Evolutionary conservation across 2,797 vertebrate genomes (phyloP).

Genomic region (Danio kyathit): DNA sequence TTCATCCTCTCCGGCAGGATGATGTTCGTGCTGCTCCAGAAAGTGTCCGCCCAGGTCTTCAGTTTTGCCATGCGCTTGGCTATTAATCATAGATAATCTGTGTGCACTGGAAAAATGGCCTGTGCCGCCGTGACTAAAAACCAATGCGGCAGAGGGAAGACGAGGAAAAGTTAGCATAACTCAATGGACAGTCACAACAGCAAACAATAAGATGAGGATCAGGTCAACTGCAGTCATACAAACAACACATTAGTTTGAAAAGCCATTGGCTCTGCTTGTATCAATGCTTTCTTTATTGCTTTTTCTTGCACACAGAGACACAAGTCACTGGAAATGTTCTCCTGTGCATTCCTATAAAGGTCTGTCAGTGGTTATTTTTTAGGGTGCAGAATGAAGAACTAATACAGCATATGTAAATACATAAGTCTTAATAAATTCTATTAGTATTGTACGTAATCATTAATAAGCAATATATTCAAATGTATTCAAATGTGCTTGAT

Average conservation of each 20-base stretch:
- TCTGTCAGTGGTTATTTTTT: neutral
- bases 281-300: slow-evolving; percentile 8
- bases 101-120: neutral
- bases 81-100: slow-evolving; percentile 46
- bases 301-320: neutral
- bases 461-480: too few relatives aligned
- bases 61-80: slow-evolving; percentile 20
- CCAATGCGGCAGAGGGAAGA: slow-evolving; percentile 1
- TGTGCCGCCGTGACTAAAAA: neutral
- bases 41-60: slow-evolving; percentile 45
- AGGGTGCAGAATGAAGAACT: too few relatives aligned
- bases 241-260: neutral
- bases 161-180: neutral
- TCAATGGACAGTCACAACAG: neutral
- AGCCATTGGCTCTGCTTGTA: neutral
- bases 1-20: slow-evolving; percentile 25
- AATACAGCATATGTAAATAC: too few relatives aligned
- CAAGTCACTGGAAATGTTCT: neutral
- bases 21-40: slow-evolving; percentile 37
- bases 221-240: neutral
- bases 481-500: too few relatives aligned
- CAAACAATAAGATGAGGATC: neutral
- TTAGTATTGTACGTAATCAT: too few relatives aligned
- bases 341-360: neutral
- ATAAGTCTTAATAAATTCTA: too few relatives aligned